Conservation (phyloP, 2,888 invertebrate species). For the Epirrhoe tristata region DNA sequence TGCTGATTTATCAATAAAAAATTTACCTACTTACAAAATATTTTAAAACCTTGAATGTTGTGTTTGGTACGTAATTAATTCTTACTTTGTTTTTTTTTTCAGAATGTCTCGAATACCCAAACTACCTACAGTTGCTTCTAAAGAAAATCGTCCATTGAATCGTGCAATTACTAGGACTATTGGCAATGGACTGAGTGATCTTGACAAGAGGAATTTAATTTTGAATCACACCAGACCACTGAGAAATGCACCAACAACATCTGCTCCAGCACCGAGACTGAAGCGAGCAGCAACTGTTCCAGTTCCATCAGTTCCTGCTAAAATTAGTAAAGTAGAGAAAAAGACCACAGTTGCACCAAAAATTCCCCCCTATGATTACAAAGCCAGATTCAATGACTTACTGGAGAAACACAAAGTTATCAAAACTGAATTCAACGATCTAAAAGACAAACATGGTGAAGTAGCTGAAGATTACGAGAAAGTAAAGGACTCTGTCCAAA, state of each 20-base stretch:
- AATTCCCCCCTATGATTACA: conserved; percentile 87
- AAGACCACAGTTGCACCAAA: conserved; percentile 81
- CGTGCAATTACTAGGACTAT: conserved; percentile 61
- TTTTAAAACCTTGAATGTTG: neutral
- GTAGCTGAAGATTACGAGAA: conserved; percentile 82
- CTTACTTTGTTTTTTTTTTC: conserved; percentile 12
- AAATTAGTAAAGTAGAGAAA: conserved; percentile 70
- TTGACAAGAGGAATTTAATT: conserved; percentile 72
- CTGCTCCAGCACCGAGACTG: conserved; percentile 63
- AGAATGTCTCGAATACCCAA: conserved; percentile 79
- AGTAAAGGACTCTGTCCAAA: conserved; percentile 69
- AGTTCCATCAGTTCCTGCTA: conserved; percentile 59
- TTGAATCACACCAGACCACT: conserved; percentile 73
- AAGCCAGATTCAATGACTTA: conserved; percentile 87
- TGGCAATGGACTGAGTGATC: conserved; percentile 70
- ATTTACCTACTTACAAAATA: neutral
- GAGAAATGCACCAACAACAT: conserved; percentile 50
- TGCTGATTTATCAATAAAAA: neutral
- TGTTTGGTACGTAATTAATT: neutral
- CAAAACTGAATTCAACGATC: conserved; percentile 79
- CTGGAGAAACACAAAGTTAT: conserved; percentile 85
- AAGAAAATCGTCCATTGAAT: conserved; percentile 73
- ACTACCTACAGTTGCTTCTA: conserved; percentile 62
- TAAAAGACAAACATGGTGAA: conserved; percentile 82
- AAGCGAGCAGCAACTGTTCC: conserved; percentile 74